Evolutionary conservation across 2,113 vertebrate genomes (phyloP).

Genomic region (Stictonetta naevosa): DNA sequence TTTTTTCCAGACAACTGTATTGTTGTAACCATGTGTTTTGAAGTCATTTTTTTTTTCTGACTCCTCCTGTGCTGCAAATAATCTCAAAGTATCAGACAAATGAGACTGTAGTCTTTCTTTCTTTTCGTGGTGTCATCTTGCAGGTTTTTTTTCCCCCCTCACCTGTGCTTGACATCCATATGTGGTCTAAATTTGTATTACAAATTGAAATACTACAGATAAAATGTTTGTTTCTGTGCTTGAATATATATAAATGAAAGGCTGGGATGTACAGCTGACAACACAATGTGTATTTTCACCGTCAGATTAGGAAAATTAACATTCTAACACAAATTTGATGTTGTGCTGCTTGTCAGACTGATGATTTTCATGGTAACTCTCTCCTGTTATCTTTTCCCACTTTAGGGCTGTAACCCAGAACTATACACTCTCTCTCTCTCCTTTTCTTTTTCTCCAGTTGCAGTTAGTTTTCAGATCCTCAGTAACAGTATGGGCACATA

Average conservation of each 20-base stretch:
- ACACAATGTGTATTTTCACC: not conserved
- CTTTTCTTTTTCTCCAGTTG: not conserved
- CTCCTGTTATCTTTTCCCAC: not conserved
- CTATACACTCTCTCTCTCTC: too few relatives aligned
- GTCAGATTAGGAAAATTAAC: not conserved
- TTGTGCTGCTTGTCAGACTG: not conserved
- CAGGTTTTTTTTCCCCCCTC: not conserved
- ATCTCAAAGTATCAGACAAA: not conserved
- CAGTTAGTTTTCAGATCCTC: not conserved
- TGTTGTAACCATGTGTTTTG: not conserved
- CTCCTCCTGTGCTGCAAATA: not conserved
- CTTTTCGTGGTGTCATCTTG: not conserved
- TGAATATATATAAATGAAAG: not conserved
- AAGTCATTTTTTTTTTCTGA: not conserved
- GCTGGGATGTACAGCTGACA: not conserved
- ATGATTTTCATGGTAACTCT: not conserved
- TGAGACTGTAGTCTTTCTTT: not conserved
- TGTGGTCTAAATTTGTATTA: not conserved
- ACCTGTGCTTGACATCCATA: not conserved
- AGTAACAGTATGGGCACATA: not conserved
- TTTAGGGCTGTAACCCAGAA: not conserved
- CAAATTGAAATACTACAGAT: not conserved
- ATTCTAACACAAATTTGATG: not conserved
- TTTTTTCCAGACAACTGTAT: not conserved
- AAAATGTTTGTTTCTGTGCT: not conserved